phyloP scores from a whole-genome alignment of 1,140 invertebrate species.

The Ladona fulva region DNA sequence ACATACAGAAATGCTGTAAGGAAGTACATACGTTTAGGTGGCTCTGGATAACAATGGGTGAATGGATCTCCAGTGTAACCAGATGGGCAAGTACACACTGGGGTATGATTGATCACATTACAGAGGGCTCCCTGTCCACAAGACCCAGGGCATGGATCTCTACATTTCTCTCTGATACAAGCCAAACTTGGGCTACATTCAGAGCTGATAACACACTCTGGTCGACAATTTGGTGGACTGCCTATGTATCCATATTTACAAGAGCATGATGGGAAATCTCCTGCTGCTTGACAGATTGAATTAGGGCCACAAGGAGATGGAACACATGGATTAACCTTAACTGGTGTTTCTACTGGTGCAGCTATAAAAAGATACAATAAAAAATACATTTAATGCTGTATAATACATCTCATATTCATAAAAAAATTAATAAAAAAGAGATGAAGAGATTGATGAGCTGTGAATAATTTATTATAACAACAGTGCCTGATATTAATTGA shows the following conservation, averaged over 20 bases:
- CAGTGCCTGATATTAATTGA: no score
- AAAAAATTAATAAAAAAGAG: no score
- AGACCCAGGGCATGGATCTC: conserved; percentile 36
- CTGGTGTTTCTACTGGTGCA: conserved; percentile 21
- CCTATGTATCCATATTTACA: conserved; percentile 37
- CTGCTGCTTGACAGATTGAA: conserved; percentile 40
- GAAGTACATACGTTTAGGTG: conserved; percentile 34
- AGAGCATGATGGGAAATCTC: conserved; percentile 33
- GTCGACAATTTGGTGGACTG: conserved; percentile 39
- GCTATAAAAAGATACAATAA: conserved; percentile 26
- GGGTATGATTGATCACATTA: conserved; percentile 40
- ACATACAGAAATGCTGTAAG: neutral
- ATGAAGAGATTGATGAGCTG: no score
- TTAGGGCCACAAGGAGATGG: conserved; percentile 47
- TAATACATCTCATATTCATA: no score
- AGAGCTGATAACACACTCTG: conserved; percentile 38
- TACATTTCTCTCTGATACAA: conserved; percentile 36
- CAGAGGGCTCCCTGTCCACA: conserved; percentile 42
- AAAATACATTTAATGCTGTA: conserved; percentile 18
- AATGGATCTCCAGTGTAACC: conserved; percentile 46
- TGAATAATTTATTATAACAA: no score
- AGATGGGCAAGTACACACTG: conserved; percentile 38
- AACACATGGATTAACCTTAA: conserved; percentile 32
- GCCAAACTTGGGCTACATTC: conserved; percentile 35
- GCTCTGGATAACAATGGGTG: conserved; percentile 34